Evolutionary conservation across 2,888 invertebrate species (phyloP).

Genomic region (Caenorhabditis becei): DNA sequence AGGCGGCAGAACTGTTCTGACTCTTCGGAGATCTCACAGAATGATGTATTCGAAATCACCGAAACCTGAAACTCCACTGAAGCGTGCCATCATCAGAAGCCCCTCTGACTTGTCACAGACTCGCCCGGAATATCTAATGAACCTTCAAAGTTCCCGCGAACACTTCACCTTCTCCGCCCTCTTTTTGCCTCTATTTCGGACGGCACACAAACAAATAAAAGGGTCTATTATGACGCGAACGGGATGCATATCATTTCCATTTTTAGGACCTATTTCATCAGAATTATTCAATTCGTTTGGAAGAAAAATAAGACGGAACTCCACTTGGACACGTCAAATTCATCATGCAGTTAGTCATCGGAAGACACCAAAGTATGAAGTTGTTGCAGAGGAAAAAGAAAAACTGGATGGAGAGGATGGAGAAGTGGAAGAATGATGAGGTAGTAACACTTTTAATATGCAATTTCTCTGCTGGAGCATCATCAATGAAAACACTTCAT

Average conservation of each 20-base stretch:
- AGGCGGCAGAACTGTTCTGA: no score
- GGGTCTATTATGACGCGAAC: background rate
- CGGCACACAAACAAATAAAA: background rate
- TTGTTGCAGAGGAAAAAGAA: background rate
- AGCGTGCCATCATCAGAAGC: background rate
- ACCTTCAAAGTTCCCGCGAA: background rate
- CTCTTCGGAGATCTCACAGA: no score
- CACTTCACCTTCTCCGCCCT: no score
- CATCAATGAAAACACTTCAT: slow-evolving; percentile 15
- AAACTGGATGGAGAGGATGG: background rate
- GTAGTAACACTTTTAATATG: slow-evolving; percentile 40
- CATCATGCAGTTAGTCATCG: background rate
- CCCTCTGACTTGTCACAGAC: background rate
- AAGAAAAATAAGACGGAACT: background rate
- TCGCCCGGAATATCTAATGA: background rate
- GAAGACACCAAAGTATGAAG: slow-evolving; percentile 4
- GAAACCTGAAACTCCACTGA: no score
- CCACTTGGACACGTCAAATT: background rate
- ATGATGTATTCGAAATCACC: no score
- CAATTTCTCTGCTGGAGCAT: slow-evolving; percentile 28
- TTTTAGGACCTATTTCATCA: background rate
- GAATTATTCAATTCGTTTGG: no score
- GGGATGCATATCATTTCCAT: background rate
- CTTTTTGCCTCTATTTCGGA: background rate
- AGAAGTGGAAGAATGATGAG: background rate